Evolutionary conservation across 2,797 vertebrate species (phyloP), one percentile per base, ranked within the genome.

Genomic region (Micrastur ruficollis): DNA sequence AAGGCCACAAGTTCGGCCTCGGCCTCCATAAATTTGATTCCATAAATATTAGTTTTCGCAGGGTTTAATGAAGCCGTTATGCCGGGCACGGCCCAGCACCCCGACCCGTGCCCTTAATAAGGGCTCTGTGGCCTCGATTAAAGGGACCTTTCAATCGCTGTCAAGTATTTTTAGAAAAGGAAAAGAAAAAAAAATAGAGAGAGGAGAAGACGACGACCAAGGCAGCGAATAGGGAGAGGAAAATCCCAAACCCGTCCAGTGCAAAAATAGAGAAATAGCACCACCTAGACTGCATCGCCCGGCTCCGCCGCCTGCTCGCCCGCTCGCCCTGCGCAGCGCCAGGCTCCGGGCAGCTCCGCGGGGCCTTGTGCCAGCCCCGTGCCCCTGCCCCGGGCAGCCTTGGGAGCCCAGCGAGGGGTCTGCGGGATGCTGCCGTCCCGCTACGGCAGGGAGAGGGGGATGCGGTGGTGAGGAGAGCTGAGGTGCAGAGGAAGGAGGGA

Each of bases 101-200:
- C 98, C 98, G 97, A 96, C 98, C 98, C 97, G 81, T 98, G 97
- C 96, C 95, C 96, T 96, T 97, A 97, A 97, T 95, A 96, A 96
- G 95, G 95, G 96, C 97, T 97, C 96, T 95, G 97, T 96, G 94
- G 96, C 94, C 96, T 96, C 94, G 90, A 96, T 97, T 97, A 98
- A 98, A 98, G 98, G 98, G 98, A 97, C 97, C 98, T 98, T 98
- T 98, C 98, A 98, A 98, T 98, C 97, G 98, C 98, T 98, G 98
- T 97, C 97, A 98, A 98, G 98, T 98, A 98, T 98, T 98, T 98
- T 98, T 98, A 98, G 96, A 98, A 98, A 98, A 98, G 98, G 97
- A 98, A 98, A 98, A 97, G 91, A 96, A 96, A 74, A 92, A 95
- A 96, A 95, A 95, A 89, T 88, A 56, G 22, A 31, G 5, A 50